phyloP scores from a whole-genome alignment of 1,140 invertebrate genomes.

The Drosophila yakuba region DNA sequence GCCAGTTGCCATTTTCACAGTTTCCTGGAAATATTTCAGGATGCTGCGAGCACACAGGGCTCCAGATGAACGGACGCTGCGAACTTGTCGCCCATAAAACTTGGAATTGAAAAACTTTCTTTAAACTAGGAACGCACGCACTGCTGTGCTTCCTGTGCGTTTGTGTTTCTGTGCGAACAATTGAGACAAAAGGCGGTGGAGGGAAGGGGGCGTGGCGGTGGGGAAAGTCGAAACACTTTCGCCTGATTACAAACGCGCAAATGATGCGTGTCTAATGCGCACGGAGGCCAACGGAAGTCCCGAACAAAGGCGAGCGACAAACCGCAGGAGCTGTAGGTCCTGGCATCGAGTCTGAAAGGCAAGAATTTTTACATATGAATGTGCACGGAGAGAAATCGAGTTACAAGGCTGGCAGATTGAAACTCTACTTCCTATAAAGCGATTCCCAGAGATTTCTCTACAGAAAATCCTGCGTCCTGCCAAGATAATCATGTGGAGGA shows the following conservation, averaged over 20 bases:
- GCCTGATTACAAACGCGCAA: conserved; percentile 82
- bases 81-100: conserved; percentile 78
- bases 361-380: conserved; percentile 49
- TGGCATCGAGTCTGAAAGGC: conserved; percentile 23
- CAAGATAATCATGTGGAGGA: not conserved
- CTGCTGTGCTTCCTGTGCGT: conserved; percentile 12
- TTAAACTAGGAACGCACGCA: conserved; percentile 67
- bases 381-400: conserved; percentile 4
- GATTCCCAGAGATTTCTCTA: not conserved
- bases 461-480: not conserved
- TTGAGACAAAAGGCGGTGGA: conserved; percentile 53
- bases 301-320: conserved; percentile 36
- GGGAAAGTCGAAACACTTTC: conserved; percentile 74
- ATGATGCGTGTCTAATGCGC: conserved; percentile 82
- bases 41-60: conserved; percentile 30
- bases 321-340: conserved; percentile 33
- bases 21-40: not conserved
- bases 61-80: conserved; percentile 25
- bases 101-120: conserved; percentile 82
- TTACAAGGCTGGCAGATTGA: too few species aligned
- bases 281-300: conserved; percentile 23
- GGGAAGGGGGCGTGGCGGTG: conserved; percentile 13
- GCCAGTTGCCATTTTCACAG: conserved; percentile 48
- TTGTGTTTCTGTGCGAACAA: not conserved
- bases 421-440: too few species aligned